Percentiles rank a stretch among this genome's conserved stretches.
Conservation (phyloP, 2,113 vertebrate genomes). For the Istiophorus platypterus region DNA sequence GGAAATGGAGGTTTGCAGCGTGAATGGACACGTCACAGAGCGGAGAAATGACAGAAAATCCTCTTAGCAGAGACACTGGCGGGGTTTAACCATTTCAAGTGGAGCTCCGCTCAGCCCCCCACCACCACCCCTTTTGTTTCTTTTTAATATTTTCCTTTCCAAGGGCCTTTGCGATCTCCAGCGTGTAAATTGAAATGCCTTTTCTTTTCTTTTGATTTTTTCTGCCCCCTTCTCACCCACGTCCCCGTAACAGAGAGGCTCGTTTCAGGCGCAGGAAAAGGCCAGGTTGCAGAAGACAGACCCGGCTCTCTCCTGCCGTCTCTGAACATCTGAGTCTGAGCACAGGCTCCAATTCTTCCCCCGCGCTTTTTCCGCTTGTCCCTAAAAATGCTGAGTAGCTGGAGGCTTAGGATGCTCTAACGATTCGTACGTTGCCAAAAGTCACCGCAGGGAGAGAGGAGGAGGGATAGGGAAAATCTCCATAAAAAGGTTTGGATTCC, state of each 20-base stretch:
- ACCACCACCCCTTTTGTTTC: neutral
- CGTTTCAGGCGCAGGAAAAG: conserved; percentile 28
- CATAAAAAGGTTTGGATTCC: conserved; percentile 82
- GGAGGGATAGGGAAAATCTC: conserved; percentile 72
- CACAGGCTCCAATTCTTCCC: conserved; percentile 51
- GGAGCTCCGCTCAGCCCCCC: conserved; percentile 41
- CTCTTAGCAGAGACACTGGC: conserved; percentile 61
- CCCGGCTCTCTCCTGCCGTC: conserved; percentile 19
- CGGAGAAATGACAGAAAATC: conserved; percentile 53
- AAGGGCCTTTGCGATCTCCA: conserved; percentile 72
- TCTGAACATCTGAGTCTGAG: too few relatives aligned
- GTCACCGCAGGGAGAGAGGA: conserved; percentile 74
- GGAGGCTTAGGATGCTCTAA: conserved; percentile 75
- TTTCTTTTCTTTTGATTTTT: conserved; percentile 33
- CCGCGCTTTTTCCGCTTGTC: conserved; percentile 60
- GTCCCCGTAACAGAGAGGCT: conserved; percentile 17
- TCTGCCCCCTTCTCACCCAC: neutral
- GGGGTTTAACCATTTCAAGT: conserved; percentile 53
- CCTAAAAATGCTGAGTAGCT: conserved; percentile 76
- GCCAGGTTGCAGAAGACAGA: conserved; percentile 21
- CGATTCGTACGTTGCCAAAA: conserved; percentile 80
- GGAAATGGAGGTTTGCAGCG: conserved; percentile 54
- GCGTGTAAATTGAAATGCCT: conserved; percentile 67
- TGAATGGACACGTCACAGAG: conserved; percentile 58
- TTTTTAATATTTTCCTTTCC: conserved; percentile 41